Conservation (phyloP, 2,113 vertebrate genomes). For the Kobus ellipsiprymnus region DNA sequence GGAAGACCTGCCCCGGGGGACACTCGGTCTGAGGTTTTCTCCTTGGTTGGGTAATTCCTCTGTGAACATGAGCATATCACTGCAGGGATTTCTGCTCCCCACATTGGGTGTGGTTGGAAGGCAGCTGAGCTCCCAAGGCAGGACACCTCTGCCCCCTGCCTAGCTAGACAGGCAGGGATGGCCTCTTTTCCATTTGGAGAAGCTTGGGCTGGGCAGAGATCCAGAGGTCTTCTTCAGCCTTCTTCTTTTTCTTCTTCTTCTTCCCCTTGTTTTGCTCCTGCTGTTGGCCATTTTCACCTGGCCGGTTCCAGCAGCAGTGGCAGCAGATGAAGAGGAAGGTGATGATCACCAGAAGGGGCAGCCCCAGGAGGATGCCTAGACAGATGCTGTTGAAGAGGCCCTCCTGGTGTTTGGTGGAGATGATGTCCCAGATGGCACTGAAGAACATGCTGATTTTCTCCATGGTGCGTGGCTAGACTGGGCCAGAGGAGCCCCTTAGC, state of each 20-base stretch:
- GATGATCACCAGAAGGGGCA: constrained; percentile 86
- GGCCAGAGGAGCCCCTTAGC: not conserved
- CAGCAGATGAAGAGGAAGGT: constrained; percentile 87
- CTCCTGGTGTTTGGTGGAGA: constrained; percentile 86
- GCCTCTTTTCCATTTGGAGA: constrained; percentile 86
- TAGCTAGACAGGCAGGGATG: constrained; percentile 79
- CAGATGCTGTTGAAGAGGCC: constrained; percentile 92
- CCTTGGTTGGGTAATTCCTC: not conserved
- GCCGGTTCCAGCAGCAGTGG: constrained; percentile 88
- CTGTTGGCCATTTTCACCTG: not conserved
- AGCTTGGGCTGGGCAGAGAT: constrained; percentile 92
- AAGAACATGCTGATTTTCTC: constrained; percentile 86
- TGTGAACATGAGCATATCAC: not conserved
- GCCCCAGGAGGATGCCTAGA: constrained; percentile 85
- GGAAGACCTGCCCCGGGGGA: not conserved
- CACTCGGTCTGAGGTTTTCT: not conserved
- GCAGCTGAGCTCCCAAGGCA: not conserved
- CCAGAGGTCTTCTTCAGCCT: constrained; percentile 91
- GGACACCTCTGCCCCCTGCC: not conserved
- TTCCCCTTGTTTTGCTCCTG: constrained; percentile 82
- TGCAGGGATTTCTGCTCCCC: not conserved
- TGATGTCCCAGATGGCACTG: constrained; percentile 83
- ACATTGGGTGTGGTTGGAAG: not conserved
- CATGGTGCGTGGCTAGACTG: constrained; percentile 50
- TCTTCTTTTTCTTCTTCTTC: constrained; percentile 77